These are phyloP conservation scores for Lepidocyrtinus sp. DNA, from an alignment of 2,888 invertebrate genomes.

Conservation along the genomic window DNA sequence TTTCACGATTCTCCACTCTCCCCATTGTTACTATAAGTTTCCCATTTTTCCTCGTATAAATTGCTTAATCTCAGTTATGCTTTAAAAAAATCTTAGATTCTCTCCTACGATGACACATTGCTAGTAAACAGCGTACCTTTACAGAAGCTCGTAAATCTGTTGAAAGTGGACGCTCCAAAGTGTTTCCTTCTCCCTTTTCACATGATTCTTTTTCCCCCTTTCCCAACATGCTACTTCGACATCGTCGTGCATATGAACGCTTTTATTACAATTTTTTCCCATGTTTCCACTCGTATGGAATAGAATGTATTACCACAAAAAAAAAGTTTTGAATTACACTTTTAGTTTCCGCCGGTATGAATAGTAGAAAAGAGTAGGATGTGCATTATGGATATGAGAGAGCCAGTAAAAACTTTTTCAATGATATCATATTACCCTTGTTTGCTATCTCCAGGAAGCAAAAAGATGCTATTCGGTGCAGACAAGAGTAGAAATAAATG, in stretches of 20 bases:
- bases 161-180: conserved; percentile 53
- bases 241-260: conserved; percentile 26
- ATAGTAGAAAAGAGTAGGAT: conserved; percentile 22
- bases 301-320: conserved; percentile 22
- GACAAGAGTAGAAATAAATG: conserved; percentile 24
- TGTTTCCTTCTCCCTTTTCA: conserved; percentile 27
- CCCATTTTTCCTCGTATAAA: conserved; percentile 35
- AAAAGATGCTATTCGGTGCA: conserved; percentile 5
- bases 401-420: conserved; percentile 37
- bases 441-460: conserved; percentile 28
- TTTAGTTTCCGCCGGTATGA: conserved; percentile 34
- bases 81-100: conserved; percentile 44
- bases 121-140: conserved; percentile 43
- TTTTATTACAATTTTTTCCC: conserved; percentile 45
- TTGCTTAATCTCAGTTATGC: conserved; percentile 58
- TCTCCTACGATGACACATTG: conserved; percentile 56
- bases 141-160: conserved; percentile 54
- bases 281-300: conserved; percentile 14
- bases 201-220: conserved; percentile 30
- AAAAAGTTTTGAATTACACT: conserved; percentile 52
- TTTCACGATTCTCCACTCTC: conserved; percentile 3
- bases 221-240: background rate
- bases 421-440: conserved; percentile 36
- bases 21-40: background rate
- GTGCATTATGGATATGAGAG: conserved; percentile 3